Evolutionary conservation across 2,113 vertebrate species (phyloP), one percentile per base, ranked within the genome.

Genomic region (Spilogale gracilis): DNA sequence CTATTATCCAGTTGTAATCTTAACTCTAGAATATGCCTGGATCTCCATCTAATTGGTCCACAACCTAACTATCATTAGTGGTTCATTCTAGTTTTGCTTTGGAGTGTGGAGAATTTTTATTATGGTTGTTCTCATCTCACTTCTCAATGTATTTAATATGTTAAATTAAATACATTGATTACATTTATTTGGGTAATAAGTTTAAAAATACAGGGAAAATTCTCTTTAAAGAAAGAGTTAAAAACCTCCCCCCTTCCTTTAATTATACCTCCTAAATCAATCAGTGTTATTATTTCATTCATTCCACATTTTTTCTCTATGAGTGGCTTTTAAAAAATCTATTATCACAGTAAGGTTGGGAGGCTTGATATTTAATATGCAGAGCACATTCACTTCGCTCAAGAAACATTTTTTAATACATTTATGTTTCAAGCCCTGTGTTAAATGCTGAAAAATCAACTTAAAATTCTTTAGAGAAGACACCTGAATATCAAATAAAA

Each of bases 381-480:
- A 90, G 54, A 92, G 54, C 48, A 94, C 21, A 69, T 74, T 74
- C 63, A 80, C 23, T 38, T 84, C 43, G 85, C 61, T 97, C 30
- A 63, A 73, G 45, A 95, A 93, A 80, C 84, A 58, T 69, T 95
- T 93, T 87, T 89, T 2, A 92, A 91, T 63, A 83, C 18, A 1
- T 80, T 50, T 94, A n/a, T 91, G 12, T 58, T 97, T 94, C 11
- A 86, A 90, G 43, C 27, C 60, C 52, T 92, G 13, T 95, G 17
- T 74, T 92, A 71, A 96, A 73, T 81, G 38, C 52, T 92, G 17
- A 96, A 94, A 73, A 94, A n/a, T 84, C 63, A 85, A 93, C n/a
- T 83, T 79, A 80, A 80, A 76, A 38, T 58, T 56, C 61, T 81
- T 83, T 71, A 74, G 50, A 17, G 13, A 1, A 89, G 27, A 94